These are phyloP conservation scores for Syrista parreyssii DNA, from an alignment of 2,888 invertebrate species.

Conservation along the genomic window DNA sequence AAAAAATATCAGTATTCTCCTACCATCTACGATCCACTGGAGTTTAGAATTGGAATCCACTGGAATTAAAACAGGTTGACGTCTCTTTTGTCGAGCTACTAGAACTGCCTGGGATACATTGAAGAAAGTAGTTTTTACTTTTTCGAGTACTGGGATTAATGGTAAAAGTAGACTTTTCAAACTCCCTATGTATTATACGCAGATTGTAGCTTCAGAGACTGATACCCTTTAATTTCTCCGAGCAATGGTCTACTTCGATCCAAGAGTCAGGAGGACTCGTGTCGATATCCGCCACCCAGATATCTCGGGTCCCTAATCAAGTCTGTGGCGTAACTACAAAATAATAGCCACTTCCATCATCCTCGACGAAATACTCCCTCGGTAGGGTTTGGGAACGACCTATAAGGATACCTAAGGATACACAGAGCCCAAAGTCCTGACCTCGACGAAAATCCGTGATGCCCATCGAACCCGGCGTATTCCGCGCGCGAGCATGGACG, in stretches of 20 bases:
- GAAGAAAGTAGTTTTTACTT: background rate
- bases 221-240: background rate
- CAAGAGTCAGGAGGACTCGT: background rate
- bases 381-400: background rate
- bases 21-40: background rate
- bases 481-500: background rate
- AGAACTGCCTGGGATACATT: background rate
- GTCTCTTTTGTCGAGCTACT: background rate
- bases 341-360: background rate
- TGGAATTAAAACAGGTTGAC: background rate
- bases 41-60: no score
- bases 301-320: background rate
- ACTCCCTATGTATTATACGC: background rate
- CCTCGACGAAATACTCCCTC: background rate
- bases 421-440: background rate
- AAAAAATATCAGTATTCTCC: conserved; percentile 6
- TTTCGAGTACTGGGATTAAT: background rate
- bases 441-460: background rate
- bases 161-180: background rate
- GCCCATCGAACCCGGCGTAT: background rate
- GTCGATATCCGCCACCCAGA: background rate
- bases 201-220: background rate
- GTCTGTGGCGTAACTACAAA: background rate
- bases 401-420: background rate
- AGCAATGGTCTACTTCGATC: background rate